Evolutionary conservation across 2,888 invertebrate species (phyloP).

Genomic region (Heliconius hortense): DNA sequence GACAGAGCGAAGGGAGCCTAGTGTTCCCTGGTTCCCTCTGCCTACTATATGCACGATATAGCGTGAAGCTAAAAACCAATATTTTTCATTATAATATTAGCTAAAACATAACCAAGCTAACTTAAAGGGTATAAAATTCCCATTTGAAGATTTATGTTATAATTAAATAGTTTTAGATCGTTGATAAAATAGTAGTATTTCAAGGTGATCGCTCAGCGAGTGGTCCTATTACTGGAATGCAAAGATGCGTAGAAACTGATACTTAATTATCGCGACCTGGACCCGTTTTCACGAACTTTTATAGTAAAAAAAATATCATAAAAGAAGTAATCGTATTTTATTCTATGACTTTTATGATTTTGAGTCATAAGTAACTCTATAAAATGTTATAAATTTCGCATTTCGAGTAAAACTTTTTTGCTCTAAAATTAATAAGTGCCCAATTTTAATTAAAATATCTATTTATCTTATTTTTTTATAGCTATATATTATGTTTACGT

Average conservation of each 20-base stretch:
- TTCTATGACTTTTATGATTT: constrained; percentile 5
- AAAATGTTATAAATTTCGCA: neutral
- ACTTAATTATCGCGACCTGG: constrained; percentile 21
- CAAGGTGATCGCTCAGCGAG: constrained; percentile 36
- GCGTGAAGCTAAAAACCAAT: too few species aligned
- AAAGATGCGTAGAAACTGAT: constrained; percentile 24
- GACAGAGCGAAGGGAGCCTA: too few species aligned
- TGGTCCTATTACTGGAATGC: constrained; percentile 38
- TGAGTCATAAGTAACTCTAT: neutral
- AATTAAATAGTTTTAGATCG: constrained; percentile 27
- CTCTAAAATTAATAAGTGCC: neutral
- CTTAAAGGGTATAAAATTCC: neutral
- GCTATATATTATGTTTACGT: too few species aligned
- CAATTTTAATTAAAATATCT: neutral
- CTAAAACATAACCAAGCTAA: neutral
- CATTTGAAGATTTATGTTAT: constrained; percentile 16
- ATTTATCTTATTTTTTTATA: too few species aligned
- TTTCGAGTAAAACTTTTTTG: neutral
- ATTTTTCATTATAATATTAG: neutral
- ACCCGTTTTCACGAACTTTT: constrained; percentile 11
- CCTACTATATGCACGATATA: too few species aligned
- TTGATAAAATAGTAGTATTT: constrained; percentile 22
- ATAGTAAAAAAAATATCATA: constrained; percentile 11
- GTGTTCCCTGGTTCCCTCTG: too few species aligned
- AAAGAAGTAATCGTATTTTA: constrained; percentile 12